Conservation (phyloP, 2,797 vertebrate species). For the Margarornis squamiger region DNA sequence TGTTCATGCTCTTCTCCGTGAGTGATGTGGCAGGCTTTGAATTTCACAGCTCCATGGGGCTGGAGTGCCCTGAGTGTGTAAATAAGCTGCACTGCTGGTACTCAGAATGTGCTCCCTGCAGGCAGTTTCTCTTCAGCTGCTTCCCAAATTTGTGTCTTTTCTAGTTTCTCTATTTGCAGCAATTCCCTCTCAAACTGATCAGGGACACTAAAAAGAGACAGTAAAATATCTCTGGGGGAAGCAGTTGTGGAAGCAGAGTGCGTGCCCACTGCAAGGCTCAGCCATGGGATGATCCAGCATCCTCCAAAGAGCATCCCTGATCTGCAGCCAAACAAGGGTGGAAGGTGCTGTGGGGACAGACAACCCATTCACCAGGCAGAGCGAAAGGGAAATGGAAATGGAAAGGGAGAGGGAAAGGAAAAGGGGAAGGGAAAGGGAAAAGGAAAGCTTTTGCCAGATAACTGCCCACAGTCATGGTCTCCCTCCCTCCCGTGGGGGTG, state of each 20-base stretch:
- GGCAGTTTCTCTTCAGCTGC: neutral
- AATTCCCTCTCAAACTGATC: neutral
- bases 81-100: neutral
- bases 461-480: neutral
- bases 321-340: neutral
- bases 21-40: neutral
- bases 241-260: neutral
- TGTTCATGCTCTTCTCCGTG: neutral
- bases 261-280: neutral
- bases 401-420: neutral
- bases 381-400: neutral
- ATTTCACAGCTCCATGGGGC: neutral
- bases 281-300: rapidly evolving
- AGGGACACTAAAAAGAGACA: neutral
- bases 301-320: neutral
- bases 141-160: neutral
- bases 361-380: neutral
- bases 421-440: neutral
- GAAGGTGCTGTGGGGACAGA: neutral
- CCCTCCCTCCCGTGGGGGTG: neutral
- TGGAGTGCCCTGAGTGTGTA: conserved; percentile 36
- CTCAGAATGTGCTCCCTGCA: neutral
- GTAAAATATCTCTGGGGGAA: neutral
- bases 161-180: neutral
- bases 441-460: neutral